Evolutionary conservation across 2,797 vertebrate species (phyloP), one percentile per base, ranked within the genome.

Genomic region (Loris lydekkerianus): DNA sequence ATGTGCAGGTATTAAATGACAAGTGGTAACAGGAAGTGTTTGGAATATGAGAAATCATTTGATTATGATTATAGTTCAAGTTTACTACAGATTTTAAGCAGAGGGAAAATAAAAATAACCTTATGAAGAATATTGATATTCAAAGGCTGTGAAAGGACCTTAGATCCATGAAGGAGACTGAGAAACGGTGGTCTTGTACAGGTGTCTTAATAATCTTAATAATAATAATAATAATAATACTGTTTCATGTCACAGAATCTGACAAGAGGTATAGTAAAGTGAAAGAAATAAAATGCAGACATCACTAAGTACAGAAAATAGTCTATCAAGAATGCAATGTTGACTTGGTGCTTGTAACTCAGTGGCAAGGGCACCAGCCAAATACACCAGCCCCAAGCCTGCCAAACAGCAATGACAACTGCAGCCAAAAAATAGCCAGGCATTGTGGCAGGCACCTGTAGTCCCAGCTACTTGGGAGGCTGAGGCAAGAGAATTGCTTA

Each of bases 1-100:
- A 18, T 31, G 37, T 9, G 1, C 14, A 61, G 3, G 5, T 78
- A 23, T 43, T 61, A 20, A n/a, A 21, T 53, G 3, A 1, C 20
- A 6, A 73, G 14, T 0, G 13, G 10, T 5, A 65, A 56, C 25
- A n/a, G 14, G 15, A 15, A 53, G 2, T 77, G 1, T 37, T 23
- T 58, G 40, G 37, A 72, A 63, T 72, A 72, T 61, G 7, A 13
- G 27, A 11, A 63, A 25, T 75, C 29, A 2, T 14, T 84, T 25
- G 13, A 86, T 46, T 10, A 7, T 37, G 21, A 17, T 65, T 58
- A 63, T 34, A 76, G 8, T 6, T 49, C 4, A 85, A 5, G 10
- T 46, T 88, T 76, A 53, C 31, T 46, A 49, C 1, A 81, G 10
- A n/a, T 63, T 56, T 69, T 85, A 23, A 17, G 31, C 1, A n/a